Conservation (phyloP, 2,888 invertebrate species). For the Dexiosoma caninum region DNA sequence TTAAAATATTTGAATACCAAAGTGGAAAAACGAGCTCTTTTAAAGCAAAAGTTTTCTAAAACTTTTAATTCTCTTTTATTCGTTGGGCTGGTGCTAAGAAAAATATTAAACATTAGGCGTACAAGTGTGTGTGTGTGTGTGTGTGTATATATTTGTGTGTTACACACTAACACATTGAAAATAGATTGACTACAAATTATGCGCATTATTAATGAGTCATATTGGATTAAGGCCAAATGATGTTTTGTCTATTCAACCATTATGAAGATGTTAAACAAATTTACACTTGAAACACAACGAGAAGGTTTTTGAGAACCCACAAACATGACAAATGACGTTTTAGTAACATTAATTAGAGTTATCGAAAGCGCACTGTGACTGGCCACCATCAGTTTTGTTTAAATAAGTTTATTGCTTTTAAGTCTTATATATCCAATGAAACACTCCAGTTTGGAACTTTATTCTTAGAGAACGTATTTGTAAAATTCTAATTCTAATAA, state of each 20-base stretch:
- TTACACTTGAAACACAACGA: neutral
- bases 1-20: no score
- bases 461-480: neutral
- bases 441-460: slow-evolving; percentile 1
- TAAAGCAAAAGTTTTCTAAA: no score
- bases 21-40: no score
- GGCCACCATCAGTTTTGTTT: neutral
- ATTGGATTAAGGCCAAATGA: slow-evolving; percentile 10
- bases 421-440: neutral
- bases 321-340: neutral
- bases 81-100: neutral
- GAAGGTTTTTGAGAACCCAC: neutral
- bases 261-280: neutral
- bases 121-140: neutral
- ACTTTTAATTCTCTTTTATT: no score
- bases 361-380: neutral
- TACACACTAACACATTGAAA: no score
- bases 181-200: slow-evolving; percentile 43
- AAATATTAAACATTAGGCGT: neutral
- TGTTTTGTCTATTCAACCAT: neutral
- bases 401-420: neutral
- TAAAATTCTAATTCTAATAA: neutral
- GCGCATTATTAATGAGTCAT: slow-evolving; percentile 36
- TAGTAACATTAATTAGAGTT: slow-evolving; percentile 7
- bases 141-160: no score